phyloP scores from a whole-genome alignment of 1,140 invertebrate species.

The Leptinotarsa lineolata region DNA sequence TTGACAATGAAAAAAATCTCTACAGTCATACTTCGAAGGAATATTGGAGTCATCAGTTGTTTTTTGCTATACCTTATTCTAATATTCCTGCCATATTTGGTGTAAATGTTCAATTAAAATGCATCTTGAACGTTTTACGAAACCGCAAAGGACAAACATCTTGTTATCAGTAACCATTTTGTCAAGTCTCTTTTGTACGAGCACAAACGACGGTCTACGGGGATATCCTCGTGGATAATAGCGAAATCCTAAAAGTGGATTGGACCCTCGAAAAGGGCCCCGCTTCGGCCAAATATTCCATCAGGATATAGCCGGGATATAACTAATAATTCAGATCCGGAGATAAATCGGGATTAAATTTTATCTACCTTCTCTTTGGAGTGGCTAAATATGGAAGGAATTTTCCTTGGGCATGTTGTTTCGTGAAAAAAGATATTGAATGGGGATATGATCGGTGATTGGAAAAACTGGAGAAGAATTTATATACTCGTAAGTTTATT shows the following conservation, averaged over 20 bases:
- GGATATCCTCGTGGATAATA: conserved; percentile 17
- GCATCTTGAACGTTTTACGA: neutral
- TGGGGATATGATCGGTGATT: neutral
- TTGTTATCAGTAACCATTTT: conserved; percentile 21
- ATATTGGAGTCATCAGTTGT: too few species aligned
- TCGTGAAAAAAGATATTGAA: neutral
- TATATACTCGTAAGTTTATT: neutral
- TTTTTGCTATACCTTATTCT: too few species aligned
- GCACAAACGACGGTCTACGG: conserved; percentile 1
- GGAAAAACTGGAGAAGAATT: neutral
- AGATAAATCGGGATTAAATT: conserved; percentile 23
- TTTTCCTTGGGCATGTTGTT: conserved; percentile 6
- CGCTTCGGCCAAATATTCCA: conserved; percentile 10
- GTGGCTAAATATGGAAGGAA: conserved; percentile 12
- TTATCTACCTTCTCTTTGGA: conserved; percentile 19
- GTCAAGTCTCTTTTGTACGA: conserved; percentile 21
- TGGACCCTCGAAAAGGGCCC: conserved; percentile 13
- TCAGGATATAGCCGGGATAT: conserved; percentile 23
- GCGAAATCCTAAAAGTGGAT: conserved; percentile 20
- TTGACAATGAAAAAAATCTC: too few species aligned
- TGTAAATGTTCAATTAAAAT: neutral
- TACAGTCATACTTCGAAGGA: too few species aligned
- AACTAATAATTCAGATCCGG: conserved; percentile 34
- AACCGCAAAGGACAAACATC: neutral
- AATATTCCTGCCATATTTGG: too few species aligned